Evolutionary conservation across 2,797 vertebrate genomes (phyloP).

Genomic region (Melanotaenia boesemani): DNA sequence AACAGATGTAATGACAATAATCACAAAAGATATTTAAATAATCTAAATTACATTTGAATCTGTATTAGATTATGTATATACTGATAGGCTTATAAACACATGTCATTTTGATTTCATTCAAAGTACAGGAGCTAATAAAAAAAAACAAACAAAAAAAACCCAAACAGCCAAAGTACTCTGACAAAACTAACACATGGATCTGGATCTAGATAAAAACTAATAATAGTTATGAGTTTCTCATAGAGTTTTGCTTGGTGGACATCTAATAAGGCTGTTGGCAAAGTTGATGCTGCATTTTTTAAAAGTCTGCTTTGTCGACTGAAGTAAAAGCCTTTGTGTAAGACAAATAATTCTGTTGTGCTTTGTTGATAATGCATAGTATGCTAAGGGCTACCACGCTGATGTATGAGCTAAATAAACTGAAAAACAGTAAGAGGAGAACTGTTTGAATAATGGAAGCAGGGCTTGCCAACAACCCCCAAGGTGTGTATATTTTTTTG

Average conservation of each 20-base stretch:
- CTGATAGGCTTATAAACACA: neutral
- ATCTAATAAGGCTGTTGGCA: conserved; percentile 17
- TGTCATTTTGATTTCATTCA: conserved; percentile 2
- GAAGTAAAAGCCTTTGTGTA: conserved; percentile 9
- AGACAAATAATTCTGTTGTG: conserved; percentile 35
- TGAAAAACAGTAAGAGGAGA: conserved; percentile 24
- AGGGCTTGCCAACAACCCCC: conserved; percentile 12
- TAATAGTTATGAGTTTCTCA: neutral
- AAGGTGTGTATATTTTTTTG: conserved; percentile 17
- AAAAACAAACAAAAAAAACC: neutral
- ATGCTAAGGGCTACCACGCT: conserved; percentile 18
- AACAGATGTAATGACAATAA: conserved; percentile 45
- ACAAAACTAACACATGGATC: neutral
- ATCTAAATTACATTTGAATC: conserved; percentile 19
- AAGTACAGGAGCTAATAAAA: conserved; percentile 19
- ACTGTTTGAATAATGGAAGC: conserved; percentile 36
- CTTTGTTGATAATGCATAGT: conserved; percentile 29
- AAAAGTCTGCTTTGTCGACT: conserved; percentile 29
- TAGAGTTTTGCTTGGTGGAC: neutral
- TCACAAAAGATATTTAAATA: conserved; percentile 7
- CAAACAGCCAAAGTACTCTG: neutral
- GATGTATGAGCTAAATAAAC: conserved; percentile 21
- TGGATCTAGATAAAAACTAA: conserved; percentile 20
- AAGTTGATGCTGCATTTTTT: conserved; percentile 27
- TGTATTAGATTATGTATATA: conserved; percentile 20